A percentile compares a stretch with the other conserved stretches of the same genome.
Evolutionary conservation across 2,797 vertebrate species (phyloP).

Genomic region (Myotis planiceps): DNA sequence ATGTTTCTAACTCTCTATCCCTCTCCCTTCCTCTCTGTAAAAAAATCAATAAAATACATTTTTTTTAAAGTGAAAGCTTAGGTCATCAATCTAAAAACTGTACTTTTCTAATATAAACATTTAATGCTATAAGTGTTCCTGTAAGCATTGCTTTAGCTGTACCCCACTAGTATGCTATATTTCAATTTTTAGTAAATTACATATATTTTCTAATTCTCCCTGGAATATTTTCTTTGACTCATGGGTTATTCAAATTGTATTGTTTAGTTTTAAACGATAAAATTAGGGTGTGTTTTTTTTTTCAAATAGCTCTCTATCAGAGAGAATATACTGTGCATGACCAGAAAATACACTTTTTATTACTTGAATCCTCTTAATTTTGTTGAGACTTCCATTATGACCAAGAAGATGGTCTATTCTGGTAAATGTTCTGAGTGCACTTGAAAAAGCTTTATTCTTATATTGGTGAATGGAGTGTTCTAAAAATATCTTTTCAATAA

Average conservation of each 20-base stretch:
- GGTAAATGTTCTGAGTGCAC: background rate
- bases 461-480: background rate
- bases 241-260: background rate
- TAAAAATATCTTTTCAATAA: background rate
- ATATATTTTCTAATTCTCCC: background rate
- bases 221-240: background rate
- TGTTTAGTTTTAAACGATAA: background rate
- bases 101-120: background rate
- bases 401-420: background rate
- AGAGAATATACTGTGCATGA: background rate
- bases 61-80: background rate
- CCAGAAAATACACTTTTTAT: background rate
- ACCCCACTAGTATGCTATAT: background rate
- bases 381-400: background rate
- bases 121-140: background rate
- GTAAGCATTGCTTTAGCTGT: background rate
- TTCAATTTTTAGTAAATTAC: slow-evolving; percentile 5
- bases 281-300: background rate
- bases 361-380: background rate
- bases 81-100: background rate
- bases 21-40: no score
- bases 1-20: no score
- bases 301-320: background rate
- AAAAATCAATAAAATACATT: no score
- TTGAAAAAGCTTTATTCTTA: background rate